Percentiles rank a stretch among this genome's conserved stretches.
Evolutionary conservation across 2,113 vertebrate genomes (phyloP).

Genomic region (Actenoides hombroni): DNA sequence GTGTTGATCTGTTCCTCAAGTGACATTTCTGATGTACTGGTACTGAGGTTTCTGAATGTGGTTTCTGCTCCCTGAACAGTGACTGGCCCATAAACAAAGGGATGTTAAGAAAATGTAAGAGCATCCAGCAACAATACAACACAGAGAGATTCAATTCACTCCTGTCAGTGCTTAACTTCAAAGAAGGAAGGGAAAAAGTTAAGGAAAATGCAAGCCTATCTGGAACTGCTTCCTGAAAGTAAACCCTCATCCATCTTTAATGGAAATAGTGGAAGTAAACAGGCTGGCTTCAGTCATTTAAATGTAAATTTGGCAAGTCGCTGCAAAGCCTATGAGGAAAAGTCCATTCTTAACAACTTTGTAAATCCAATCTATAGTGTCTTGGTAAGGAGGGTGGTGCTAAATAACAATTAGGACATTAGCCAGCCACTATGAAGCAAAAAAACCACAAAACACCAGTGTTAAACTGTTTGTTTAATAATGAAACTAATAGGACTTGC

Average conservation of each 20-base stretch:
- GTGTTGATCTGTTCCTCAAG: constrained; percentile 32
- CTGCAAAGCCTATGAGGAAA: not conserved
- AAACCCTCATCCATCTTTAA: not conserved
- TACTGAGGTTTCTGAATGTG: not conserved
- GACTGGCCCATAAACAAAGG: not conserved
- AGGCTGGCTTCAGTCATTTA: constrained; percentile 1
- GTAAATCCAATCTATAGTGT: not conserved
- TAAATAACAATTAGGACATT: not conserved
- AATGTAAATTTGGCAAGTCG: constrained; percentile 25
- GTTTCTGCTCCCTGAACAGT: not conserved
- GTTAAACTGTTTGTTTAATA: not conserved
- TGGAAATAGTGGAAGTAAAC: not conserved
- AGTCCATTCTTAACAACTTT: not conserved
- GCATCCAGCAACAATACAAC: fast-evolving
- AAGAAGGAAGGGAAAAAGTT: not conserved
- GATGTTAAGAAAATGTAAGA: not conserved
- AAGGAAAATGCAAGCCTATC: not conserved
- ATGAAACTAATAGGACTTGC: not conserved
- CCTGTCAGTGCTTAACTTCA: not conserved
- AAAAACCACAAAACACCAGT: not conserved
- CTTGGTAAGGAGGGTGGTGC: not conserved
- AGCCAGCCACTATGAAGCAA: not conserved
- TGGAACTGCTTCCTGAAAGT: not conserved
- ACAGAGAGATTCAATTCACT: not conserved
- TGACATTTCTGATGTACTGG: constrained; percentile 32